These are phyloP conservation scores for Tachysurus vachellii DNA, from an alignment of 2,113 vertebrate genomes.

Conservation along the genomic window DNA sequence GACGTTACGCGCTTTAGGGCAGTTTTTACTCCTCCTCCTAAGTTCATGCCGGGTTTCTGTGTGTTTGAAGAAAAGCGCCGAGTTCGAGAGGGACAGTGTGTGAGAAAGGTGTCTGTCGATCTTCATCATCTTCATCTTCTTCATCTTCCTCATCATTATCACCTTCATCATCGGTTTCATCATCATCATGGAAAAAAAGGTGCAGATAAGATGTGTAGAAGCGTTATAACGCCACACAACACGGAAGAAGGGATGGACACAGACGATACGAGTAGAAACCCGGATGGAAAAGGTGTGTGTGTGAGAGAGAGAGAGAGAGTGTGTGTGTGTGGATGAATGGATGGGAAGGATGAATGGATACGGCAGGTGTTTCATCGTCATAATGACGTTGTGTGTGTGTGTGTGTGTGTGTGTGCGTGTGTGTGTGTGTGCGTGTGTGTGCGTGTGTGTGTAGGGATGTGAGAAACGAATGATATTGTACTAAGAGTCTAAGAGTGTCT, in stretches of 20 bases:
- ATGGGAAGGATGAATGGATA: background rate
- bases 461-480: too few species aligned
- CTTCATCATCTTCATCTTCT: background rate
- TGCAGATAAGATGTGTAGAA: background rate
- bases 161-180: background rate
- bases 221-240: background rate
- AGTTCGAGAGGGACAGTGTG: background rate
- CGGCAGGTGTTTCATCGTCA: background rate
- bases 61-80: background rate
- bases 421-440: too few species aligned
- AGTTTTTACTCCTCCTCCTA: background rate
- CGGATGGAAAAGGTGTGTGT: slow-evolving; percentile 22
- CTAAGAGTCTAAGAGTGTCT: too few species aligned
- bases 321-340: background rate
- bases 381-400: background rate
- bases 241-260: slow-evolving; percentile 7
- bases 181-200: background rate
- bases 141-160: background rate
- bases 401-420: too few species aligned
- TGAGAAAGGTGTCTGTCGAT: background rate
- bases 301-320: too few species aligned
- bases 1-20: background rate
- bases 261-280: background rate
- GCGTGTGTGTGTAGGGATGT: too few species aligned
- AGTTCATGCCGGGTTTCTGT: background rate